Conservation (phyloP, 2,113 vertebrate species). For the Ploceus nigricollis region DNA sequence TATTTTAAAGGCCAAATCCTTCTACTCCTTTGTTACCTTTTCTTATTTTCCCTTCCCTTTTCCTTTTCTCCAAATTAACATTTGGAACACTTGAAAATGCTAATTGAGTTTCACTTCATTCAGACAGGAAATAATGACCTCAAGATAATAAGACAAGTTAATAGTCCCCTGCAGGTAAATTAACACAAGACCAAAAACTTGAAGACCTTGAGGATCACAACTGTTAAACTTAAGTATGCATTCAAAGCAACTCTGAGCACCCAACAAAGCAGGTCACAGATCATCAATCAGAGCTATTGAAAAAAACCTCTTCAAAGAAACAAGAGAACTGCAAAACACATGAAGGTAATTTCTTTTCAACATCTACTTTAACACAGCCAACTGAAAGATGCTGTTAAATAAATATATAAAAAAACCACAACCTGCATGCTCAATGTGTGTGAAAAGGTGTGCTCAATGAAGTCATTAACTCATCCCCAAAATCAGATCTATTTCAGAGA, state of each 20-base stretch:
- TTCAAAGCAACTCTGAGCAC: constrained; percentile 4
- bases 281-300: not conserved
- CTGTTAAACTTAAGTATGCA: constrained; percentile 18
- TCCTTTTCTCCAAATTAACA: constrained; percentile 26
- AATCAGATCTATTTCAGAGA: constrained; percentile 49
- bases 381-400: not conserved
- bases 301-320: not conserved
- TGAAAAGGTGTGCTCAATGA: constrained; percentile 32
- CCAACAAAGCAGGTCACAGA: constrained; percentile 20
- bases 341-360: not conserved
- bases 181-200: constrained; percentile 42
- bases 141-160: constrained; percentile 52
- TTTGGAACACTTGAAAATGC: constrained; percentile 36
- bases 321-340: constrained; percentile 17
- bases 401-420: not conserved
- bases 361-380: not conserved
- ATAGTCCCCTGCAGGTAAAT: constrained; percentile 57
- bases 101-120: constrained; percentile 50
- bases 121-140: constrained; percentile 64
- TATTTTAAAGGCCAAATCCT: not conserved
- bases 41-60: not conserved
- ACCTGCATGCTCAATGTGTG: not conserved
- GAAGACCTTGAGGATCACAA: constrained; percentile 34
- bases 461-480: constrained; percentile 56
- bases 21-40: not conserved